Conservation (phyloP, 2,888 invertebrate species). For the Coenonympha glycerion region DNA sequence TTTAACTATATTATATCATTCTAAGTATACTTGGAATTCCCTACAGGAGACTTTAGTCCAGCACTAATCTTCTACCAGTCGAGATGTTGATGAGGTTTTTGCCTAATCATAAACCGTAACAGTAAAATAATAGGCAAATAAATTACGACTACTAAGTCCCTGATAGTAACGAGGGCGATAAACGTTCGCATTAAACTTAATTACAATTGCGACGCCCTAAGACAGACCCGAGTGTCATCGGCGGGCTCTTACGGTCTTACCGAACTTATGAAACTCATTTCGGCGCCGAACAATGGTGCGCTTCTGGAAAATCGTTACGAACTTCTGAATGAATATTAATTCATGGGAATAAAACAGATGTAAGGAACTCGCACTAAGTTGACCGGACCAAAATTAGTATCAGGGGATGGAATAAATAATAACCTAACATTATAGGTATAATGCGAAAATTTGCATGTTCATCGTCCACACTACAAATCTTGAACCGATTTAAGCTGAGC, state of each 20-base stretch:
- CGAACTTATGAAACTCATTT: conserved; percentile 59
- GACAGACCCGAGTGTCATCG: conserved; percentile 37
- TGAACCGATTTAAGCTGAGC: too few relatives aligned
- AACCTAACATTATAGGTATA: too few relatives aligned
- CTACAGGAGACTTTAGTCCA: too few relatives aligned
- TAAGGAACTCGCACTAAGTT: too few relatives aligned
- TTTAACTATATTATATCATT: too few relatives aligned
- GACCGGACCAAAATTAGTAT: too few relatives aligned
- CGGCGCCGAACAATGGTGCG: conserved; percentile 25
- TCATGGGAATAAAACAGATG: not conserved
- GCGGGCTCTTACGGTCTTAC: conserved; percentile 37
- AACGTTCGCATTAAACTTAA: conserved; percentile 61
- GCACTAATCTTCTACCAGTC: too few relatives aligned
- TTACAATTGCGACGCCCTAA: conserved; percentile 44
- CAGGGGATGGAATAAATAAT: too few relatives aligned
- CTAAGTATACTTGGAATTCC: too few relatives aligned
- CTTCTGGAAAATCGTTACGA: conserved; percentile 14
- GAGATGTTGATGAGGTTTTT: too few relatives aligned
- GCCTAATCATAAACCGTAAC: not conserved
- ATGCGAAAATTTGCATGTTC: too few relatives aligned
- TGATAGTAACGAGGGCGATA: conserved; percentile 53
- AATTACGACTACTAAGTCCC: conserved; percentile 47
- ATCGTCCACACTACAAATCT: too few relatives aligned
- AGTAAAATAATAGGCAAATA: conserved; percentile 24
- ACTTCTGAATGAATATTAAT: conserved; percentile 5